Evolutionary conservation across 2,888 invertebrate genomes (phyloP).

Genomic region (Eupithecia tripunctaria): DNA sequence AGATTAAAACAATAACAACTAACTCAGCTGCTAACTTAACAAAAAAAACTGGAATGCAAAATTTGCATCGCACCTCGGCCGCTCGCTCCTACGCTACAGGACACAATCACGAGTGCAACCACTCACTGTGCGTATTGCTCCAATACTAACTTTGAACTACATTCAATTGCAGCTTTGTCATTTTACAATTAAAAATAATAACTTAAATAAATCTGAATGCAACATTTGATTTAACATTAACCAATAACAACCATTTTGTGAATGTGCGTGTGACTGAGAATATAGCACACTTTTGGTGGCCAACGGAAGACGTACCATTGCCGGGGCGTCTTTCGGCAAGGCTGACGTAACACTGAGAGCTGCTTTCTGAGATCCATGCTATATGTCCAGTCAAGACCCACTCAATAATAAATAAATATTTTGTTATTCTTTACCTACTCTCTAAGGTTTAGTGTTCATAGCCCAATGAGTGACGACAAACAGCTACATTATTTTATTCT

Average conservation of each 20-base stretch:
- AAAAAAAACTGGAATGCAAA: slow-evolving; percentile 82
- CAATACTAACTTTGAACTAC: slow-evolving; percentile 79
- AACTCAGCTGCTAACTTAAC: slow-evolving; percentile 77
- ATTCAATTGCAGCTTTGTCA: slow-evolving; percentile 79
- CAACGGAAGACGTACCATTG: slow-evolving; percentile 57
- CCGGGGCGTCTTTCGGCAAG: slow-evolving; percentile 53
- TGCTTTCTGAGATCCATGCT: slow-evolving; percentile 84
- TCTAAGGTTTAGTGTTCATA: slow-evolving; percentile 73
- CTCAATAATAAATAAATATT: slow-evolving; percentile 73
- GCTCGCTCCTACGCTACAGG: slow-evolving; percentile 50
- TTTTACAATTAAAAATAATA: slow-evolving; percentile 61
- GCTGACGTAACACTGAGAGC: slow-evolving; percentile 70
- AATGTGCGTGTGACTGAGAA: slow-evolving; percentile 73
- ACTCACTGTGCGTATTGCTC: slow-evolving; percentile 79
- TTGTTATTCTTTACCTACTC: slow-evolving; percentile 66
- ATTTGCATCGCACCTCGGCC: slow-evolving; percentile 83
- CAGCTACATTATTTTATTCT: slow-evolving; percentile 55
- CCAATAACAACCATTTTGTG: slow-evolving; percentile 80
- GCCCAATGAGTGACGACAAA: slow-evolving; percentile 71
- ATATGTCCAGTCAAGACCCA: slow-evolving; percentile 80
- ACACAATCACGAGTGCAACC: slow-evolving; percentile 71
- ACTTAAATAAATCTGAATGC: slow-evolving; percentile 81
- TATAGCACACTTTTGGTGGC: slow-evolving; percentile 69
- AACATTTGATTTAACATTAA: slow-evolving; percentile 77
- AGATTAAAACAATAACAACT: slow-evolving; percentile 79